phyloP scores from a whole-genome alignment of 2,888 invertebrate genomes.

The Cetonia aurata region DNA sequence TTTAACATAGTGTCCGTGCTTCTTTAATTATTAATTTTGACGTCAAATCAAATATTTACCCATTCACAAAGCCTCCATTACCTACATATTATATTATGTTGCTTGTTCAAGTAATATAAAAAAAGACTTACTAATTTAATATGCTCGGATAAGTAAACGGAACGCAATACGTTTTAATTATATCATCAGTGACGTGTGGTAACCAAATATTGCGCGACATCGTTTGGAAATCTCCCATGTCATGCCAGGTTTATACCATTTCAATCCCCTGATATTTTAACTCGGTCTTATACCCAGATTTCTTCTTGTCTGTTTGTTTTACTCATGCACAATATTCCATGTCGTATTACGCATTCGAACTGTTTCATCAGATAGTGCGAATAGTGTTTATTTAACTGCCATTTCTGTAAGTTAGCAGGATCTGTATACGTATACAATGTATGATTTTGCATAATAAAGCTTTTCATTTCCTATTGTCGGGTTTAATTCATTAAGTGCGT shows the following conservation, averaged over 20 bases:
- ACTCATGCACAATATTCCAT: too few species aligned
- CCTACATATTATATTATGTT: slow-evolving; percentile 12
- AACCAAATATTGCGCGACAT: slow-evolving; percentile 19
- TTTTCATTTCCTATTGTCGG: slow-evolving; percentile 14
- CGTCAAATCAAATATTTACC: slow-evolving; percentile 24
- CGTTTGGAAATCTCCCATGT: too few species aligned
- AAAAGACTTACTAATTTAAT: slow-evolving; percentile 27
- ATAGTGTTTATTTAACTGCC: too few species aligned
- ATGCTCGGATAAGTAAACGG: slow-evolving; percentile 18
- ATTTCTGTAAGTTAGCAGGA: too few species aligned
- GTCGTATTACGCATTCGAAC: too few species aligned
- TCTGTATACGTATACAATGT: too few species aligned
- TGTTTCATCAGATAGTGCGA: too few species aligned
- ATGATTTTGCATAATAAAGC: slow-evolving; percentile 6
- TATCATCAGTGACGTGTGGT: slow-evolving; percentile 27
- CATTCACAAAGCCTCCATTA: slow-evolving; percentile 11
- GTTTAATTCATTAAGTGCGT: slow-evolving; percentile 32
- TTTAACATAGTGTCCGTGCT: too few species aligned
- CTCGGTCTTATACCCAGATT: too few species aligned
- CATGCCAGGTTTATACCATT: too few species aligned
- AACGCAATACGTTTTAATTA: slow-evolving; percentile 30
- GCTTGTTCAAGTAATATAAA: slow-evolving; percentile 16
- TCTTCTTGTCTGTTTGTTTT: too few species aligned
- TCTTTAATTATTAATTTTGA: slow-evolving; percentile 2
- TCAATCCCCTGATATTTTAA: too few species aligned